A percentile compares a stretch with the other conserved stretches of the same genome.
phyloP scores from a whole-genome alignment of 2,113 vertebrate genomes.

The Hipposideros armiger region DNA sequence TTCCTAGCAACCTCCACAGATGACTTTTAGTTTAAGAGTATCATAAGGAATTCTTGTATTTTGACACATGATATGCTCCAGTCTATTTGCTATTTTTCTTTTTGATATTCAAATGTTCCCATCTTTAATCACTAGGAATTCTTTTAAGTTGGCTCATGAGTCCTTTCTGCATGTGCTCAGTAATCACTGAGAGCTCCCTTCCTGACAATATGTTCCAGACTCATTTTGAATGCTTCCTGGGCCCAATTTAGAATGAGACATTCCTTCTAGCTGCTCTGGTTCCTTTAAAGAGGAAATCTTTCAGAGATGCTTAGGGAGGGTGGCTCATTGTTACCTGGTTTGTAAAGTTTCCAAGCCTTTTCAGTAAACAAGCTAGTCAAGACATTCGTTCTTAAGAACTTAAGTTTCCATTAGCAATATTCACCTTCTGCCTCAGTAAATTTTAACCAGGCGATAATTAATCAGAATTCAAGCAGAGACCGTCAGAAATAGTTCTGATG shows the following conservation, averaged over 20 bases:
- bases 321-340: not conserved
- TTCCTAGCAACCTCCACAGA: not conserved
- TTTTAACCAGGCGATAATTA: not conserved
- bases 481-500: not conserved
- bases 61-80: not conserved
- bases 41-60: not conserved
- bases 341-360: not conserved
- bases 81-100: not conserved
- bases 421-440: not conserved
- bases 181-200: not conserved
- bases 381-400: not conserved
- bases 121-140: not conserved
- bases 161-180: not conserved
- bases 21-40: not conserved
- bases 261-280: not conserved
- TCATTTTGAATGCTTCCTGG: not conserved
- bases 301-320: not conserved
- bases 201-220: not conserved
- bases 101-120: not conserved
- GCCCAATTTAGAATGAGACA: not conserved
- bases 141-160: not conserved
- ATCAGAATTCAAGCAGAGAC: constrained; percentile 29
- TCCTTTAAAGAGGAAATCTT: constrained; percentile 11
- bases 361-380: not conserved
- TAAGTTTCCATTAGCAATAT: not conserved